Base-by-base conservation (phyloP, 1,140 invertebrate genomes). In the Lamellibrachia luymesi region DNA sequence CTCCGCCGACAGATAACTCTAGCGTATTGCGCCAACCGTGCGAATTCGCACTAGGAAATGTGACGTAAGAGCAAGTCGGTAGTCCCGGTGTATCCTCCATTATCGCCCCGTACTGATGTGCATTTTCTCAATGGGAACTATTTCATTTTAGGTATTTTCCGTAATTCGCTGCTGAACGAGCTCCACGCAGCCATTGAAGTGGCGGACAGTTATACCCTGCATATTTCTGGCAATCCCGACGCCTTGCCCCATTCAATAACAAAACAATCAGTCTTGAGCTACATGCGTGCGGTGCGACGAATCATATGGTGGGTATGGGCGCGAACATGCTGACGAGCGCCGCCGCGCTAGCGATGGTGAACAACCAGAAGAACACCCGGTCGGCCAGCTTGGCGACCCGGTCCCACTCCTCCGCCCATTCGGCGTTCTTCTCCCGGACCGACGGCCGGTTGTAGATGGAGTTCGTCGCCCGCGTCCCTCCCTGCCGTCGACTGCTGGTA, bases 321-420 rank as follows among this genome's bases (percentile, higher is more conserved):
- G 51, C 56, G 92, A 93, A 92, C 27, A 94, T 92, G 51, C 50
- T 52, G n/a, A 52, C 27, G 6, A 94, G 50, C 38, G 92, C 90
- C 22, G 52, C 94, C 22, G 94, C 92, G 52, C 94, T 94, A 38
- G 92, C 64, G 10, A 80, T 22, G 89, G 92, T 17, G 51, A 94
- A 94, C n/a, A 92, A 22, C 94, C 94, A 94, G 91, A 94, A 94
- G 92, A 94, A 94, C 27, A 92, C 22, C 2, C 50, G 22, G 50
- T 94, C 94, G 22, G 94, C 92, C 6, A 38, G 38, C 89, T 93
- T 92, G n/a, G 94, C 94, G 1, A 94, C n/a, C 2, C 25, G 38
- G n/a, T 91, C 50, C 94, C 94, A 94, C 50, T 93, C 93, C 17
- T 94, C 89, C 1, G 93, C 92, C 27, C 27, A 52, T 13, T 27